Evolutionary conservation across 1,140 invertebrate species (phyloP).

Genomic region (Macrobrachium rosenbergii): DNA sequence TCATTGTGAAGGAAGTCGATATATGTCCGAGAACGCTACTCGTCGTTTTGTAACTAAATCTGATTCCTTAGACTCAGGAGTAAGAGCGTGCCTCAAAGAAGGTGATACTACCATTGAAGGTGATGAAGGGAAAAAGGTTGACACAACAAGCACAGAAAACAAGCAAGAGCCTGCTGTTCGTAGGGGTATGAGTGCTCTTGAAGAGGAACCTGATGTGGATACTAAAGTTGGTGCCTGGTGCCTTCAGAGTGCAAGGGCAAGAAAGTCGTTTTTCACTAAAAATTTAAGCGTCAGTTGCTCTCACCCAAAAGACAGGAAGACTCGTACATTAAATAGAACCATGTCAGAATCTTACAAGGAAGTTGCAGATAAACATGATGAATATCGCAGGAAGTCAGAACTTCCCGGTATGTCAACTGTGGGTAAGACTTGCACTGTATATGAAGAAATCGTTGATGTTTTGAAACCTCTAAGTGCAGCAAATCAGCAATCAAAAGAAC

Average conservation of each 20-base stretch:
- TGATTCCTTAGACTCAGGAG: conserved; percentile 65
- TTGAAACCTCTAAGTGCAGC: conserved; percentile 58
- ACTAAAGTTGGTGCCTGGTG: conserved; percentile 65
- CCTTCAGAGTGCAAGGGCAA: conserved; percentile 63
- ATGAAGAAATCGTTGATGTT: conserved; percentile 65
- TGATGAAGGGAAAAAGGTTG: conserved; percentile 52
- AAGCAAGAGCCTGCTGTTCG: conserved; percentile 36
- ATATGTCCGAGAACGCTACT: conserved; percentile 52
- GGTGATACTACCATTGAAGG: conserved; percentile 46
- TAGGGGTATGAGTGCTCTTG: conserved; percentile 51
- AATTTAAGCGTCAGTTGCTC: conserved; percentile 52
- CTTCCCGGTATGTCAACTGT: conserved; percentile 38
- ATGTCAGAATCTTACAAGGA: conserved; percentile 66
- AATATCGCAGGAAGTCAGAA: conserved; percentile 58
- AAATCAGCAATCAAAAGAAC: conserved; percentile 56
- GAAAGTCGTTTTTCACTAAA: conserved; percentile 62
- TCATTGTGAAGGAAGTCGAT: conserved; percentile 59
- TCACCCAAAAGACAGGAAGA: conserved; percentile 51
- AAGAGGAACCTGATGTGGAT: conserved; percentile 65
- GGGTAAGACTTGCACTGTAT: conserved; percentile 61
- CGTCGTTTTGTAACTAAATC: conserved; percentile 65
- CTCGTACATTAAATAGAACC: conserved; percentile 53
- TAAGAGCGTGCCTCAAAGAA: conserved; percentile 61
- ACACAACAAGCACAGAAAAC: conserved; percentile 31
- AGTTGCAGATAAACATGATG: conserved; percentile 61